These are phyloP conservation scores for Uloborus diversus DNA, from an alignment of 1,140 invertebrate species.

Conservation along the genomic window DNA sequence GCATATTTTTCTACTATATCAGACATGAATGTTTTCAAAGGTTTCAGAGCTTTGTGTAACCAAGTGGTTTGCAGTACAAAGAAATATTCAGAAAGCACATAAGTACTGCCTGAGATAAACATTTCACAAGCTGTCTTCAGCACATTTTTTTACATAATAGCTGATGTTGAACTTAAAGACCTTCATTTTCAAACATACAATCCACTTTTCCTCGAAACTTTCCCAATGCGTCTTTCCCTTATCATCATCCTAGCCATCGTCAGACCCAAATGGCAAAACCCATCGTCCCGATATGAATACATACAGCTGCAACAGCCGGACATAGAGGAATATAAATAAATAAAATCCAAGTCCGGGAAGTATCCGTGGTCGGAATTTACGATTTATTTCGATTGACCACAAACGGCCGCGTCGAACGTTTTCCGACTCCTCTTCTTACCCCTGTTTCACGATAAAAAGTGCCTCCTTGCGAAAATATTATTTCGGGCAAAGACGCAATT, in stretches of 20 bases:
- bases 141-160: too few species aligned
- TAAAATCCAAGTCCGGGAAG: conserved; percentile 31
- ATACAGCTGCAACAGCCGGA: conserved; percentile 21
- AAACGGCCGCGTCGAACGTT: conserved; percentile 14
- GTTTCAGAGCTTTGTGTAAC: too few species aligned
- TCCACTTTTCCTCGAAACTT: not conserved
- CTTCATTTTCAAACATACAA: too few species aligned
- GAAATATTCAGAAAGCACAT: too few species aligned
- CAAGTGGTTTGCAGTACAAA: too few species aligned
- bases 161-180: too few species aligned
- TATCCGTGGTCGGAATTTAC: conserved; percentile 35
- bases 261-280: not conserved
- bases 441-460: conserved; percentile 27
- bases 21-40: too few species aligned
- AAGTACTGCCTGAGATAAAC: too few species aligned
- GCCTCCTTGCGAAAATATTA: conserved; percentile 39
- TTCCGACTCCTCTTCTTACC: not conserved
- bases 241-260: too few species aligned
- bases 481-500: conserved; percentile 43
- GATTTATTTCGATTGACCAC: conserved; percentile 40
- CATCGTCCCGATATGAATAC: conserved; percentile 32
- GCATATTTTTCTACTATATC: too few species aligned
- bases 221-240: not conserved
- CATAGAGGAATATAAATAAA: conserved; percentile 37
- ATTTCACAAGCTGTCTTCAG: too few species aligned